Evolutionary conservation across 2,113 vertebrate genomes (phyloP), one percentile per base, ranked within the genome.

Genomic region (Pelvicachromis taeniatus): DNA sequence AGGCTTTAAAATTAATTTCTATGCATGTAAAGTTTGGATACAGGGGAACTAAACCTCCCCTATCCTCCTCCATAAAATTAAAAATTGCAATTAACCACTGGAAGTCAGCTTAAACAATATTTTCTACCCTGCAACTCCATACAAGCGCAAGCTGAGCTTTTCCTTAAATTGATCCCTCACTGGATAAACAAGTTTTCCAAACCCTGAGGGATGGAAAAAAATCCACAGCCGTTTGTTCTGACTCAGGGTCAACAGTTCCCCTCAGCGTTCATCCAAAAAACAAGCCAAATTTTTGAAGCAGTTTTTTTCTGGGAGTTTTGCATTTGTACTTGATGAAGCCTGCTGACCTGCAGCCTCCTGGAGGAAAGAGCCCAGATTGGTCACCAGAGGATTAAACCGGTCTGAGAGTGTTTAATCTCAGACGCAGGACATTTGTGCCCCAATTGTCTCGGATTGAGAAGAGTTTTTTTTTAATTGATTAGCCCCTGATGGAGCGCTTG

Each of bases 331-430:
- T 38, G 50, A 55, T 65, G 56, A 73, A 73, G 59, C 42, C 77
- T 81, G 56, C 59, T 17, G 52, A 40, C 21, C 84, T 48, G 48
- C 68, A 78, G 81, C 33, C 19, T 81, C 65, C 83, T 19, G 9
- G 35, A 73, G 85, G 87, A 81, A 88, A 58, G 77, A 48, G 56
- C 59, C 83, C 92, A 94, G 94, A 93, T 90, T 95, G 90, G 77
- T 55, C 78, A 80, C 79, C 10, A 11, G 50, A 58, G 92, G 91
- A 95, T 95, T 95, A 94, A 82, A 75, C 61, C 35, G 89, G 82
- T 94, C 87, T 88, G 87, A 63, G 65, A 81, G 63, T 78, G 65
- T 89, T 75, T 93, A 94, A 95, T 95, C 94, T 93, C 85, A 91
- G 85, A 90, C 63, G 35, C 81, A 33, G 88, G 63, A 86, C 85